These are phyloP conservation scores for Albula goreensis DNA, from an alignment of 2,113 vertebrate genomes.

Conservation along the genomic window DNA sequence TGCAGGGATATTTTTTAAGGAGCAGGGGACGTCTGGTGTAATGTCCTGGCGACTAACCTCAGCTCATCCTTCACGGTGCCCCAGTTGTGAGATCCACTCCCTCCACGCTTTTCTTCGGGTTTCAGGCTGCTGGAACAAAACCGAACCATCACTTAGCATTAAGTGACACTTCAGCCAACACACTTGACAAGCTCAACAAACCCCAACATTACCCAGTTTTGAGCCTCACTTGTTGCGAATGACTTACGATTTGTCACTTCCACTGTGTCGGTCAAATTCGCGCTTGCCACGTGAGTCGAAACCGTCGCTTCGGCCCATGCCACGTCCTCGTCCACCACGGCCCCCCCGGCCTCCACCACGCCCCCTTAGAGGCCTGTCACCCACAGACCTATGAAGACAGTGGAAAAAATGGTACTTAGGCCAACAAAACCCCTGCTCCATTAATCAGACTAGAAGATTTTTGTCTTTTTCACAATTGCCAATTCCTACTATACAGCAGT, in stretches of 20 bases:
- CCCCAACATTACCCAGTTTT: not conserved
- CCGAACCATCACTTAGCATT: constrained; percentile 42
- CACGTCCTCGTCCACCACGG: constrained; percentile 71
- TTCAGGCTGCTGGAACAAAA: constrained; percentile 85
- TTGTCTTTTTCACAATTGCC: too few relatives aligned
- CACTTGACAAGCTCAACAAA: not conserved
- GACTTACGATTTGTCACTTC: constrained; percentile 85
- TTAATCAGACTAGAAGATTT: too few relatives aligned
- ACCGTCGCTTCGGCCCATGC: constrained; percentile 78
- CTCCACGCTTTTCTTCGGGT: constrained; percentile 82
- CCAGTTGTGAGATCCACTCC: constrained; percentile 84
- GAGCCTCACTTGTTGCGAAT: constrained; percentile 20
- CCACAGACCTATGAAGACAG: constrained; percentile 61
- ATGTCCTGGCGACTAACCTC: constrained; percentile 57
- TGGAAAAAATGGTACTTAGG: not conserved
- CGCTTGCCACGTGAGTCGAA: constrained; percentile 85
- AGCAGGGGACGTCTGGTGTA: not conserved
- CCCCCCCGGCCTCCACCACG: constrained; percentile 73
- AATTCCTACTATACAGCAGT: too few relatives aligned
- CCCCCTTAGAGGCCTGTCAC: constrained; percentile 75
- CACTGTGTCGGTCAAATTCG: constrained; percentile 82
- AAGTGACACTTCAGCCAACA: not conserved
- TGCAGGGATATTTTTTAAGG: not conserved
- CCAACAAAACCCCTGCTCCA: too few relatives aligned
- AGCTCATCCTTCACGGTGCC: constrained; percentile 84